Base-by-base conservation (phyloP, 2,797 vertebrate genomes). In the Pseudomugil gertrudae region DNA sequence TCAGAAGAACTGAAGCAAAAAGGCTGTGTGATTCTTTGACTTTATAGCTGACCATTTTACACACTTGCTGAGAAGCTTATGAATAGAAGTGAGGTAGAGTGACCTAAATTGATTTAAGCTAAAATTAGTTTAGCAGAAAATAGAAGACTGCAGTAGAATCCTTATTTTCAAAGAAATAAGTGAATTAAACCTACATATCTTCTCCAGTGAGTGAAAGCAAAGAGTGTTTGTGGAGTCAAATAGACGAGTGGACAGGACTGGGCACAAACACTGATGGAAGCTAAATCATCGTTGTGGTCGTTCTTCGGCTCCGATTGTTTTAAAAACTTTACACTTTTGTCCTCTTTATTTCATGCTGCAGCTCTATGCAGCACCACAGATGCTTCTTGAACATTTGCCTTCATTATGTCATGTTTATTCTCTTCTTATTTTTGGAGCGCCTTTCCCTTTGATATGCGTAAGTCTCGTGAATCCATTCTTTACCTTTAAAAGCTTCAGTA, bases 401-500 rank as follows among this genome's bases (percentile, higher is more conserved):
- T 58, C 24, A 66, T 80, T 75, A 66, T 70, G 59, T 64, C 38
- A 53, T 6, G 10, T 33, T 26, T 62, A 35, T 65, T 51, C 58
- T 40, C 59, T 10, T 56, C 36, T 58, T 60, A 63, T 45, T 51
- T 66, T 48, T 6, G 11, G 17, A 62, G 72, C 29, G 57, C 35
- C 52, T 66, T 60, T 29, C 30, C 17, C 29, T 68, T 74, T 57
- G 24, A 19, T 47, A 57, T 62, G 43, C 38, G 9, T 66, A 55
- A 51, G 15, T 40, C 15, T 19, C 38, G 5, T 15, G 15, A 30
- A 4, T 32, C 5, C 1, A 9, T 65, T 50, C 29, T 23, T 68
- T 63, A 57, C 73, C 52, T 72, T 74, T 73, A 45, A 77, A 66
- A 61, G 19, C 21, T 30, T 53, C 11, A 63, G 19, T 63, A 79